Percentiles rank a stretch among this genome's conserved stretches.
These are phyloP conservation scores for Hypocryptadius cinnamomeus DNA, from an alignment of 2,113 vertebrate species.

Conservation along the genomic window DNA sequence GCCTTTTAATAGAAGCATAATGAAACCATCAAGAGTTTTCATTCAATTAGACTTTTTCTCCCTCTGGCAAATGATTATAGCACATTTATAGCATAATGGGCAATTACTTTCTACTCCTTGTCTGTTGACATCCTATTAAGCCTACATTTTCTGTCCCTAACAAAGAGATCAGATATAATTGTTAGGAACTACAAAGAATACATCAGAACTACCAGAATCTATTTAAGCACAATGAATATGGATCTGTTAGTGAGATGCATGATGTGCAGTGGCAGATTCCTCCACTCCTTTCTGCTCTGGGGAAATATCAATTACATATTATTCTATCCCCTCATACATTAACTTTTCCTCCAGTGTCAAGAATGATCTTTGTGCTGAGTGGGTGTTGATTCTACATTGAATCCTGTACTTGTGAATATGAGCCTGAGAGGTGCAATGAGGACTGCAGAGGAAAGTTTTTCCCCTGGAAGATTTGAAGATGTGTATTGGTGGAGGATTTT, in stretches of 20 bases:
- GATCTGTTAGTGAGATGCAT: not conserved
- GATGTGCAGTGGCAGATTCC: not conserved
- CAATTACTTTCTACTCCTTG: constrained; percentile 58
- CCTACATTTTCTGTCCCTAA: constrained; percentile 46
- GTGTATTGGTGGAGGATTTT: not conserved
- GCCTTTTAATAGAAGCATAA: constrained; percentile 55
- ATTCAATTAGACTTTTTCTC: constrained; percentile 59
- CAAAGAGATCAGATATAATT: constrained; percentile 43
- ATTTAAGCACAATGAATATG: constrained; percentile 20
- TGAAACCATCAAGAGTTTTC: constrained; percentile 65
- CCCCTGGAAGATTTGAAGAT: not conserved
- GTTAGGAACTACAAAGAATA: constrained; percentile 11
- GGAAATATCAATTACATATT: constrained; percentile 8
- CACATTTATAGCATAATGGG: constrained; percentile 48
- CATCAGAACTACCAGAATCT: constrained; percentile 26
- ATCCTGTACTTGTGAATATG: not conserved
- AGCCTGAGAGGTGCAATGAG: not conserved
- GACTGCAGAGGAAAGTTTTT: not conserved
- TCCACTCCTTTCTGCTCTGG: not conserved
- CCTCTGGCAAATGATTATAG: constrained; percentile 45
- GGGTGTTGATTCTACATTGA: not conserved
- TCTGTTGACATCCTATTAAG: constrained; percentile 60
- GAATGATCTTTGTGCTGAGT: constrained; percentile 5
- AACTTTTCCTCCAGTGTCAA: constrained; percentile 27
- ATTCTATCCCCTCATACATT: not conserved